Evolutionary conservation across 1,140 invertebrate species (phyloP).

Genomic region (Zaprionus nigranus): DNA sequence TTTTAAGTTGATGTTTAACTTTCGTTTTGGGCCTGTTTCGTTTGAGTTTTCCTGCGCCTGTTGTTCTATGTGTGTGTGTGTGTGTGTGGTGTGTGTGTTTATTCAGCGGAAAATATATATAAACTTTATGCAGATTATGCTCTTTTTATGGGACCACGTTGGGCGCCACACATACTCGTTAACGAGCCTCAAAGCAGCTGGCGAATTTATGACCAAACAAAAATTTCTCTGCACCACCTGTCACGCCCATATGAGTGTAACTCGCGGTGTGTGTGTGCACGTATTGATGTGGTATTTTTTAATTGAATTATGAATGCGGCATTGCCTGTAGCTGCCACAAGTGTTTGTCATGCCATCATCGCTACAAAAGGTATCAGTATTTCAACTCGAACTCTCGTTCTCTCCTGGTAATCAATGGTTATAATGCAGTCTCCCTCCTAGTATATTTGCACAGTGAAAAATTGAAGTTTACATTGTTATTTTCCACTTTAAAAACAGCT

Average conservation of each 20-base stretch:
- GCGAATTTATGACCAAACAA: not conserved
- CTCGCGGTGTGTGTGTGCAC: not conserved
- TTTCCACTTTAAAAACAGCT: not conserved
- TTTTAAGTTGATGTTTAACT: conserved; percentile 50
- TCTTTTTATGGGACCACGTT: conserved; percentile 6
- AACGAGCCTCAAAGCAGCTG: conserved; percentile 18
- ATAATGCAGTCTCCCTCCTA: not conserved
- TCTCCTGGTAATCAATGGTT: not conserved
- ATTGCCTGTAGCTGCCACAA: conserved; percentile 2
- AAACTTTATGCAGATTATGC: conserved; percentile 40
- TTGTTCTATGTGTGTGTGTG: not conserved
- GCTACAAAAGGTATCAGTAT: not conserved
- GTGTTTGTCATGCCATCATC: not conserved
- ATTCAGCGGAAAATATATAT: conserved; percentile 15
- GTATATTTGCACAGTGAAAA: not conserved
- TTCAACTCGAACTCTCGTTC: not conserved
- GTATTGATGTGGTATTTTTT: conserved; percentile 13
- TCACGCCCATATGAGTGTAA: not conserved
- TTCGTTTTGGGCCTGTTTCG: conserved; percentile 25
- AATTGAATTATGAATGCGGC: conserved; percentile 27
- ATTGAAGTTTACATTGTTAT: not conserved
- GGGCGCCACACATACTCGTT: conserved; percentile 2
- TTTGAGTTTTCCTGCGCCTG: not conserved
- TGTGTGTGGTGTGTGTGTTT: not conserved
- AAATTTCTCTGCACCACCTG: conserved; percentile 9